Base-by-base conservation (phyloP, 2,888 invertebrate species). In the Agrotis segetum region DNA sequence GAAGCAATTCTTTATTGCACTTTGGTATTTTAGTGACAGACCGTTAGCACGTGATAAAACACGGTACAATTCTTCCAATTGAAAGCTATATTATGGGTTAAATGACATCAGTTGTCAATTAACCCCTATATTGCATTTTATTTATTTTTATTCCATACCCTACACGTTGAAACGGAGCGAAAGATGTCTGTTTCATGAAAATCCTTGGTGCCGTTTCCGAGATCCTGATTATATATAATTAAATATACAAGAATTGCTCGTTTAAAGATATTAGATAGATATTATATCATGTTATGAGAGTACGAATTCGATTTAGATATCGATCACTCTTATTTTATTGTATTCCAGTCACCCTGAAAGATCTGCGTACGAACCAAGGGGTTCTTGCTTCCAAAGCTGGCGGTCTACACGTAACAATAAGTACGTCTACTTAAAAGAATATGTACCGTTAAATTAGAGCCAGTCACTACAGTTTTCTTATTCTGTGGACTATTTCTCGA, bases 41-140 rank as follows among this genome's bases (percentile, higher is more conserved):
- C 60, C 34, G 11, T 24, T 56, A 29, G 16, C 52, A 44, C 1
- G 29, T 52, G 29, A 49, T 24, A 24, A n/a, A 29, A 29, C 53
- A 29, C 16, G n/a, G n/a, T 60, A 47, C 16, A 46, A 58, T 72
- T 61, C 40, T 40, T 16, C n/a, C 73, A 72, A 65, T 71, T 78
- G 73, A 61, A 44, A 24, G 71, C 47, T 60, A 77, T 46, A 71
- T 56, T 34, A n/a, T 21, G 13, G 63, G 53, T 71, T 75, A 60
- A 71, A 55, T 40, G 50, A 52, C 13, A 59, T 69, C 21, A 44
- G n/a, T 40, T 11, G 40, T 11, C 40, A 11, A 40, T 40, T 40
- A 40, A 40, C 9, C 11, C 40, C 11, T 40, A 40, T 11, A 40
- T 34, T 29, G 66, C 50, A 56, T 47, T 74, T 64, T 58, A 59